These are phyloP conservation scores for Plestiodon gilberti DNA, from an alignment of 2,113 vertebrate species.

Conservation along the genomic window DNA sequence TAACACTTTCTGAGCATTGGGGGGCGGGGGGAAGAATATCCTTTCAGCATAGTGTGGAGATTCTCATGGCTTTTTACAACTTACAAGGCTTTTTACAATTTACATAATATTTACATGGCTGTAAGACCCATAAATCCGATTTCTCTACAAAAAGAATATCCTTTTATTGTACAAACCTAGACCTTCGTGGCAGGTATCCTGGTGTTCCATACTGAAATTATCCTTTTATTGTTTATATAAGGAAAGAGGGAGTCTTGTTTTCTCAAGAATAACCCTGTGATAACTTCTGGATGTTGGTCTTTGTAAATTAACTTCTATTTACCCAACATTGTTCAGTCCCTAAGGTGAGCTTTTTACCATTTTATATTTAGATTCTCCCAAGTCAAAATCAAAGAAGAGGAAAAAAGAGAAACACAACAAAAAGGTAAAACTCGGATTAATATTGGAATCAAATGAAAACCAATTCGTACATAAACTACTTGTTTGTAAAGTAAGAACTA, in stretches of 20 bases:
- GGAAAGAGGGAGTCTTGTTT: neutral
- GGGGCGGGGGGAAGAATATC: neutral
- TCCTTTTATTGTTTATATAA: neutral
- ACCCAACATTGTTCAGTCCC: constrained; percentile 22
- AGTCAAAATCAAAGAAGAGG: constrained; percentile 86
- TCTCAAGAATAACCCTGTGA: neutral
- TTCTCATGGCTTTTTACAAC: no score
- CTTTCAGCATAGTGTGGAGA: neutral
- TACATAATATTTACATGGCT: no score
- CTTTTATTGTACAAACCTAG: no score
- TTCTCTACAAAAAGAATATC: no score
- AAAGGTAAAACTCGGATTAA: constrained; percentile 76
- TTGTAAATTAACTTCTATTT: constrained; percentile 4
- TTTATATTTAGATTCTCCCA: constrained; percentile 68
- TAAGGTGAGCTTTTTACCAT: neutral
- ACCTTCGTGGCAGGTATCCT: no score
- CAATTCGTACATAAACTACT: no score
- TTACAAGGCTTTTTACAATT: no score
- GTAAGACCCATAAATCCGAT: no score
- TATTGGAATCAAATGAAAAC: neutral
- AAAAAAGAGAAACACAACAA: constrained; percentile 88
- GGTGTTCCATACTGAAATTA: no score
- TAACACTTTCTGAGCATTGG: no score
- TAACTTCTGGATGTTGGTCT: neutral
- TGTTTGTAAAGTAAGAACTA: neutral